Conservation (phyloP, 2,888 invertebrate species). For the Agelastica alni region DNA sequence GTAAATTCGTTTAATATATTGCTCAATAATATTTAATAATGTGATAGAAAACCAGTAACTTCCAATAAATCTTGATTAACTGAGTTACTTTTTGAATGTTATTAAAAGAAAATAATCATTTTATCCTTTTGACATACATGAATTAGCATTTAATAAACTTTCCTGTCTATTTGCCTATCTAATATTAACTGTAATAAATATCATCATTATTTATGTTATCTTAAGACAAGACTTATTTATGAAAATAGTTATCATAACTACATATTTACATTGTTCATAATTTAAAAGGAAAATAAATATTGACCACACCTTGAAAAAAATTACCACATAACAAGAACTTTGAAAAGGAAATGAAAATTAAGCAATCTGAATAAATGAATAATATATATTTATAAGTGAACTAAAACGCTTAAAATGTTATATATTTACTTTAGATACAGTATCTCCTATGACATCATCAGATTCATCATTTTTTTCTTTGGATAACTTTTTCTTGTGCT, state of each 20-base stretch:
- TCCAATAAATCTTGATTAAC: too few relatives aligned
- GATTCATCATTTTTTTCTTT: conserved; percentile 40
- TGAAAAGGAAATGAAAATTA: conserved; percentile 19
- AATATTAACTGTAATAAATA: too few relatives aligned
- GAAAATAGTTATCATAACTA: conserved; percentile 4
- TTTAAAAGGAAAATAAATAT: conserved; percentile 28
- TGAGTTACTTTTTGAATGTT: too few relatives aligned
- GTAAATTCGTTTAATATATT: too few relatives aligned
- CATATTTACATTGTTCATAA: conserved; percentile 3
- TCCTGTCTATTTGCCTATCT: too few relatives aligned
- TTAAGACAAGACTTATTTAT: conserved; percentile 6
- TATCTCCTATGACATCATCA: conserved; percentile 47
- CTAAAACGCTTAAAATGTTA: conserved; percentile 16
- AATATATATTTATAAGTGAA: conserved; percentile 12
- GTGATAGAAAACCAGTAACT: too few relatives aligned
- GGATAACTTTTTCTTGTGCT: conserved; percentile 68
- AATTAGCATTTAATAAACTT: too few relatives aligned
- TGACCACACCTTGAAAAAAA: conserved; percentile 24
- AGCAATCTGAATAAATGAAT: conserved; percentile 17
- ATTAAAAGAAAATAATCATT: too few relatives aligned
- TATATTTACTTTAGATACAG: conserved; percentile 52
- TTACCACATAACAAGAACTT: conserved; percentile 6
- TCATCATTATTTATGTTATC: conserved; percentile 2
- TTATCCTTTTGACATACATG: too few relatives aligned
- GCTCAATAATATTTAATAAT: too few relatives aligned